These are phyloP conservation scores for Cricetomys ansorgei DNA, from an alignment of 2,113 vertebrate species.

Conservation along the genomic window DNA sequence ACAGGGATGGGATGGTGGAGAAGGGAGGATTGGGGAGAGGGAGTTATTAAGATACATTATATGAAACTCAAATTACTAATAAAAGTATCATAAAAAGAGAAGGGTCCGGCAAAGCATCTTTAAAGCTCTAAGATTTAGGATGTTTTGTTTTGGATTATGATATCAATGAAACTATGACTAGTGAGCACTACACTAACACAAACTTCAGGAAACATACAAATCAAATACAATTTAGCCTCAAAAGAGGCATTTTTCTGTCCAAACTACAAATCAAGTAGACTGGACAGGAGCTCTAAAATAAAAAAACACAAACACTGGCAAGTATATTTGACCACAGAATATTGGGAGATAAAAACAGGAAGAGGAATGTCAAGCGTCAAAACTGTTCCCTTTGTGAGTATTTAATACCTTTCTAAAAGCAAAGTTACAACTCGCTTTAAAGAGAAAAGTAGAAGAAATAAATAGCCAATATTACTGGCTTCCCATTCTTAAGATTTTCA, in stretches of 20 bases:
- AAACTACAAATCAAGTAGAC: slow-evolving; percentile 47
- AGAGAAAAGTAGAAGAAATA: background rate
- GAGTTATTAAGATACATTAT: no score
- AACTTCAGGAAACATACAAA: background rate
- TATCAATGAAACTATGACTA: background rate
- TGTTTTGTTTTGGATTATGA: background rate
- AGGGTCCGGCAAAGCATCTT: slow-evolving; percentile 17
- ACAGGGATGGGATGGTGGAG: no score
- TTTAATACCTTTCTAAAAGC: background rate
- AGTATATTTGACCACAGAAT: background rate
- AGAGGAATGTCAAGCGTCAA: background rate
- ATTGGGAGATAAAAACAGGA: background rate
- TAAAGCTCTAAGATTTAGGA: background rate
- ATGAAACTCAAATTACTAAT: no score
- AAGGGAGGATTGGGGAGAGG: no score
- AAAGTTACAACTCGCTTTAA: slow-evolving; percentile 16
- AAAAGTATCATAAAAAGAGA: no score
- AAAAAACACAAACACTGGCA: slow-evolving; percentile 40
- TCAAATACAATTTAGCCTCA: background rate
- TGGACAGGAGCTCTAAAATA: slow-evolving; percentile 49
- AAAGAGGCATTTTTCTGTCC: slow-evolving; percentile 6
- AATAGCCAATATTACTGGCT: background rate
- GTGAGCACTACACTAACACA: background rate
- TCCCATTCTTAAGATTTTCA: slow-evolving; percentile 37
- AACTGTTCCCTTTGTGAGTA: background rate